Conservation (phyloP, 1,140 invertebrate genomes). For the Cydia splendana region DNA sequence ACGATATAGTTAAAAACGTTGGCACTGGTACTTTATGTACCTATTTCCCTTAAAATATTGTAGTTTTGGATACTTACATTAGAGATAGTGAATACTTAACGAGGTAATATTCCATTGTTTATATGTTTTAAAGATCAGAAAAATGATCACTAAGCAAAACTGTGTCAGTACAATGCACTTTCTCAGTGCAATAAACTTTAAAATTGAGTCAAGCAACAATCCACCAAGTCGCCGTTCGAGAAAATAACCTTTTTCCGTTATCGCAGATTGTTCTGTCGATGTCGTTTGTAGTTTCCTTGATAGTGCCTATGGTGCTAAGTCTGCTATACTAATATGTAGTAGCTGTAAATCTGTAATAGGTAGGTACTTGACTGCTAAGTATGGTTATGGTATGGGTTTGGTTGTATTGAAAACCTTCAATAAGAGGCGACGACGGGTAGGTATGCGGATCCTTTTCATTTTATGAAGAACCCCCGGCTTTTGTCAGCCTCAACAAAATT, state of each 20-base stretch:
- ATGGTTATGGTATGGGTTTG: no score
- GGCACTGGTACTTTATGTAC: no score
- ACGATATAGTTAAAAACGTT: no score
- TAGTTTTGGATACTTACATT: no score
- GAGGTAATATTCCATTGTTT: no score
- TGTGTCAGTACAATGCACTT: constrained; percentile 15
- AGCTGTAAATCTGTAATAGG: not conserved
- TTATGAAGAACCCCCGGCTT: not conserved
- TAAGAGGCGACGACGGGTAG: not conserved
- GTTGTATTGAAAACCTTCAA: not conserved
- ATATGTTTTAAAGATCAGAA: not conserved
- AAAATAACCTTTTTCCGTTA: constrained; percentile 15
- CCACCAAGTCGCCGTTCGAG: constrained; percentile 1
- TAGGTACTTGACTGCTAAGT: not conserved
- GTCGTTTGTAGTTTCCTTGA: not conserved
- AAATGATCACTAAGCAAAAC: not conserved
- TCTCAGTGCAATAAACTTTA: constrained; percentile 10
- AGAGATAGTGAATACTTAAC: no score
- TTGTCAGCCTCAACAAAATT: not conserved
- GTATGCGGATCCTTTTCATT: not conserved
- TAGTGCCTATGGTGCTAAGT: not conserved
- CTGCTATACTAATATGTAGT: no score
- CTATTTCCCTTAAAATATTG: no score
- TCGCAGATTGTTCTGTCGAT: constrained; percentile 16
- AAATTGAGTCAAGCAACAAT: constrained; percentile 31